Evolutionary conservation across 2,797 vertebrate species (phyloP).

Genomic region (Sebastes steindachneri): DNA sequence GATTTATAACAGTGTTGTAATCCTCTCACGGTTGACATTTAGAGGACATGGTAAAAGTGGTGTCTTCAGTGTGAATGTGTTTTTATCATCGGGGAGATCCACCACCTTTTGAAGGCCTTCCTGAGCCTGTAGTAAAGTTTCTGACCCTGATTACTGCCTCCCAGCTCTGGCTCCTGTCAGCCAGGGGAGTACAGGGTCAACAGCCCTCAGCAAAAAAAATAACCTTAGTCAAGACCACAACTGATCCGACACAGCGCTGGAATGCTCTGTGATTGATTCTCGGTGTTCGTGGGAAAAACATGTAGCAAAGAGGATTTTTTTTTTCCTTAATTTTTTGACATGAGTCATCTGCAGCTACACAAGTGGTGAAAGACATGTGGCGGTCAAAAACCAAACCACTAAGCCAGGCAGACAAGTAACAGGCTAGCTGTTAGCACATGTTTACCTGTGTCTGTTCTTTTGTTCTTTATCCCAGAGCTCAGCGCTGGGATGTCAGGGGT

Average conservation of each 20-base stretch:
- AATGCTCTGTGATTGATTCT: slow-evolving; percentile 55
- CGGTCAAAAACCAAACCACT: slow-evolving; percentile 41
- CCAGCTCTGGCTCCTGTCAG: slow-evolving; percentile 78
- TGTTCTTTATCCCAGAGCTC: slow-evolving; percentile 75
- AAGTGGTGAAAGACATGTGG: slow-evolving; percentile 36
- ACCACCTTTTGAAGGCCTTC: slow-evolving; percentile 78
- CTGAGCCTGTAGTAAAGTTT: slow-evolving; percentile 75
- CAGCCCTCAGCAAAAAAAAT: slow-evolving; percentile 65
- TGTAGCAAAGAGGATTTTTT: slow-evolving; percentile 3
- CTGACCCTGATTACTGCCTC: slow-evolving; percentile 77
- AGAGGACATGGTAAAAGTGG: slow-evolving; percentile 74
- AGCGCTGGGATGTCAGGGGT: slow-evolving; percentile 69
- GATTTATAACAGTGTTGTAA: slow-evolving; percentile 72
- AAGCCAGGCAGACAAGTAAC: slow-evolving; percentile 50
- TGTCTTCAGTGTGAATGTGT: slow-evolving; percentile 66
- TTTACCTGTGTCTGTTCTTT: slow-evolving; percentile 73
- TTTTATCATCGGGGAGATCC: slow-evolving; percentile 72
- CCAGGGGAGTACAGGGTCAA: slow-evolving; percentile 66
- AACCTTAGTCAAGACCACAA: slow-evolving; percentile 46
- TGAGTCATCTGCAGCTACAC: slow-evolving; percentile 25
- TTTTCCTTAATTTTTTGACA: slow-evolving; percentile 24
- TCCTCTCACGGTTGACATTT: slow-evolving; percentile 74
- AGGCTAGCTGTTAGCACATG: slow-evolving; percentile 71
- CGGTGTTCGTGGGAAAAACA: slow-evolving; percentile 37
- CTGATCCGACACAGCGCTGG: slow-evolving; percentile 52